Conservation (phyloP, 2,113 vertebrate species). For the Phodopus roborovskii region DNA sequence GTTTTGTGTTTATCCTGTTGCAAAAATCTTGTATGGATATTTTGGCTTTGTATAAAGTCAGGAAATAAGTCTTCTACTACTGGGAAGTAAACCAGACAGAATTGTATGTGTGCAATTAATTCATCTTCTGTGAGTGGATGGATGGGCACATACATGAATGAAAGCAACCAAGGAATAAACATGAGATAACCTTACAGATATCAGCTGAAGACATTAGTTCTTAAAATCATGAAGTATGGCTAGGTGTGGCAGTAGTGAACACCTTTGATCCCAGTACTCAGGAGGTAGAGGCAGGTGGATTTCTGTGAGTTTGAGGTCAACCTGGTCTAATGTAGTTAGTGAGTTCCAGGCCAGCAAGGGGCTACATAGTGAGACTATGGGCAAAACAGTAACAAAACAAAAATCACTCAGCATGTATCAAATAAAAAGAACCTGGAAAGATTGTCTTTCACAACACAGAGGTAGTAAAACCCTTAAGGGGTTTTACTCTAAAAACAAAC, state of each 20-base stretch:
- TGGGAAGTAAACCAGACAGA: neutral
- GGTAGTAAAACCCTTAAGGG: neutral
- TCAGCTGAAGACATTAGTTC: neutral
- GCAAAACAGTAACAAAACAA: neutral
- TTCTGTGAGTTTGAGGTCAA: neutral
- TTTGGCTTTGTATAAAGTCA: constrained; percentile 20
- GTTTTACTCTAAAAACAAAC: neutral
- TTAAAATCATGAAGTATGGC: neutral
- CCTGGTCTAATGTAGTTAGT: neutral
- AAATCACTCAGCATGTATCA: neutral
- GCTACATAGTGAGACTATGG: neutral
- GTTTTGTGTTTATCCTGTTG: constrained; percentile 31
- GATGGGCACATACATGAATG: neutral
- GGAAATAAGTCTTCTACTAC: neutral
- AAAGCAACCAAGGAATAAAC: neutral
- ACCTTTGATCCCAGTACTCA: neutral
- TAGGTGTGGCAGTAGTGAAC: neutral
- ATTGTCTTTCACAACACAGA: neutral
- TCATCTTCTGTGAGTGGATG: neutral
- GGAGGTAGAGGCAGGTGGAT: neutral
- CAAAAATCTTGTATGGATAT: constrained; percentile 8
- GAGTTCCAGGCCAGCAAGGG: neutral
- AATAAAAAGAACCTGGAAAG: neutral
- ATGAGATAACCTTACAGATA: neutral
- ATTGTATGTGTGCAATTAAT: neutral